A percentile compares a stretch with the other conserved stretches of the same genome.
Evolutionary conservation across 2,113 vertebrate species (phyloP).

Genomic region (Pelmatolapia mariae): DNA sequence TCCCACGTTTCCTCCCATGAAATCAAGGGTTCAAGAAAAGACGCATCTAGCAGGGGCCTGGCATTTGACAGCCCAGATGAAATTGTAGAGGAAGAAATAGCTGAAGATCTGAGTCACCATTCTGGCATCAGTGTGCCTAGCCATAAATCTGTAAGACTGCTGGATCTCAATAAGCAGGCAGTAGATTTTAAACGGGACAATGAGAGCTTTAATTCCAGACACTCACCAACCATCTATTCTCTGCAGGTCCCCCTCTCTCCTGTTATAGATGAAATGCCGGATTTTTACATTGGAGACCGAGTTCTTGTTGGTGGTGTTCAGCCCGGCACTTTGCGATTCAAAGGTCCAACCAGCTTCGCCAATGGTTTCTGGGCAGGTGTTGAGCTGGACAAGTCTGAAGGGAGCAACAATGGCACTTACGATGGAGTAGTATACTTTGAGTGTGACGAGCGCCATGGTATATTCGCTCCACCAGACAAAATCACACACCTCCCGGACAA

Average conservation of each 20-base stretch:
- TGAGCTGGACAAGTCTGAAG: constrained; percentile 89
- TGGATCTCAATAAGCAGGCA: constrained; percentile 71
- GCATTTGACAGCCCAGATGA: constrained; percentile 44
- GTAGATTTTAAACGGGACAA: constrained; percentile 60
- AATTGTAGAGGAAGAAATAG: constrained; percentile 76
- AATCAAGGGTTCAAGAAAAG: constrained; percentile 13
- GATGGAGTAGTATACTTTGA: constrained; percentile 84
- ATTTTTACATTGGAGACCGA: constrained; percentile 82
- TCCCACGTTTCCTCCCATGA: constrained; percentile 14
- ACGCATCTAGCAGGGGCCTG: background rate
- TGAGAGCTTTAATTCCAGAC: constrained; percentile 1
- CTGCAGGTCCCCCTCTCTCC: constrained; percentile 3
- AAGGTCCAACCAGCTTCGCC: constrained; percentile 87
- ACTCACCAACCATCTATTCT: constrained; percentile 32
- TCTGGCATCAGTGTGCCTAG: constrained; percentile 65
- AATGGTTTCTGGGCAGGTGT: constrained; percentile 94
- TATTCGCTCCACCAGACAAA: constrained; percentile 93
- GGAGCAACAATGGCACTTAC: constrained; percentile 89
- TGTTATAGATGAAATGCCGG: constrained; percentile 64
- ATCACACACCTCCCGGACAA: constrained; percentile 79
- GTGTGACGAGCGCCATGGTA: constrained; percentile 83
- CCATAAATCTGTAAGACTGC: constrained; percentile 62
- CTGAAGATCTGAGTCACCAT: constrained; percentile 74
- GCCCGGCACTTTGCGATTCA: constrained; percentile 87
- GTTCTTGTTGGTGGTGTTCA: constrained; percentile 88